Percentiles rank a stretch among this genome's conserved stretches.
phyloP scores from a whole-genome alignment of 1,140 invertebrate species.

The Stegodyphus dumicola region DNA sequence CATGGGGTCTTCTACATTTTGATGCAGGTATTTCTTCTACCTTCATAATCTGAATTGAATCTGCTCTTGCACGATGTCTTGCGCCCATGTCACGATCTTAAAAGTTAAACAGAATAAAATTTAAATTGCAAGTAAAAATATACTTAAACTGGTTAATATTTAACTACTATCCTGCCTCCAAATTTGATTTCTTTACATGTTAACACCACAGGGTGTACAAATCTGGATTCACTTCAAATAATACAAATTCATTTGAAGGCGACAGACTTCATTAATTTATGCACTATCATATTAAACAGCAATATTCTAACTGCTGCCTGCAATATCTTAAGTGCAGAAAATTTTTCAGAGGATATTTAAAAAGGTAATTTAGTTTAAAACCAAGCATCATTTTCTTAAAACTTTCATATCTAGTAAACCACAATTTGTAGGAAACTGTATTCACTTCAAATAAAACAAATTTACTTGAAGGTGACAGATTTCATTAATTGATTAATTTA shows the following conservation, averaged over 20 bases:
- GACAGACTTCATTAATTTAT: conserved; percentile 4
- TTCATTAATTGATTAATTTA: background rate
- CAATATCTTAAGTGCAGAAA: background rate
- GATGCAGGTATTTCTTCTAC: conserved; percentile 89
- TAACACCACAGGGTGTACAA: background rate
- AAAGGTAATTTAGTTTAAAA: too few relatives aligned
- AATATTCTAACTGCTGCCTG: background rate
- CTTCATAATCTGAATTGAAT: conserved; percentile 98
- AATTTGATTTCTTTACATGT: too few relatives aligned
- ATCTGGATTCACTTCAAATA: conserved; percentile 18
- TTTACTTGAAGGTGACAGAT: conserved; percentile 24
- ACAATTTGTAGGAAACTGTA: background rate
- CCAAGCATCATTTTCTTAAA: too few relatives aligned
- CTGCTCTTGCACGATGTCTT: conserved; percentile 94
- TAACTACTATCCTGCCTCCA: too few relatives aligned
- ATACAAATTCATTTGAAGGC: conserved; percentile 12
- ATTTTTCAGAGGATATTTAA: too few relatives aligned
- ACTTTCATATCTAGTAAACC: too few relatives aligned
- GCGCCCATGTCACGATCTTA: conserved; percentile 96
- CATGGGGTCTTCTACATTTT: conserved; percentile 90
- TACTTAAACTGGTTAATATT: too few relatives aligned
- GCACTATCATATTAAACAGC: background rate
- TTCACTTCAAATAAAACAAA: conserved; percentile 21
- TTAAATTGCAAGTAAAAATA: too few relatives aligned
- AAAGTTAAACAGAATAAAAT: background rate